A percentile compares a stretch with the other conserved stretches of the same genome.
phyloP scores from a whole-genome alignment of 2,797 vertebrate species.

The Gadopsis bispinosus region DNA sequence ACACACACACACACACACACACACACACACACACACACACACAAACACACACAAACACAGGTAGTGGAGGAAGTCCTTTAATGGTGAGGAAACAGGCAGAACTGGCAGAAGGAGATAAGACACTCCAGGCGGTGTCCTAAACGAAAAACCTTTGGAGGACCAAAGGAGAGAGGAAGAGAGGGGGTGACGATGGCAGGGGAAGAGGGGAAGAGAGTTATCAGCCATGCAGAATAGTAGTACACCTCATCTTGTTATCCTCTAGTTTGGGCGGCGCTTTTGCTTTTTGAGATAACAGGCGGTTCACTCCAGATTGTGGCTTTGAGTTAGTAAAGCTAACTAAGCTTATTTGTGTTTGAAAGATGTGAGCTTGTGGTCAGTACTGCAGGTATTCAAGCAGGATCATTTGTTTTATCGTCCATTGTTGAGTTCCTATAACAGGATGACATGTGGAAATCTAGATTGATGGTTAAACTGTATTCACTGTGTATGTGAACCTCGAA shows the following conservation, averaged over 20 bases:
- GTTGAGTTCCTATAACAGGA: constrained; percentile 24
- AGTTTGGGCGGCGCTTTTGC: constrained; percentile 52
- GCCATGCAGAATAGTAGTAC: constrained; percentile 79
- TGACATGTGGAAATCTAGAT: constrained; percentile 6
- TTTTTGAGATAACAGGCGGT: constrained; percentile 54
- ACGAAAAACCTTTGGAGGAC: constrained; percentile 65
- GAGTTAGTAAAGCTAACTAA: constrained; percentile 43
- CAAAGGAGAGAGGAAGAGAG: constrained; percentile 22
- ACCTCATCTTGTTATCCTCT: constrained; percentile 64
- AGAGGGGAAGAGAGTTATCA: constrained; percentile 61
- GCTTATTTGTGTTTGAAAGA: constrained; percentile 36
- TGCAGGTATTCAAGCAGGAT: constrained; percentile 24
- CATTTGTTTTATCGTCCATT: constrained; percentile 8
- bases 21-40: constrained; percentile 49
- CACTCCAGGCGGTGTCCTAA: constrained; percentile 60
- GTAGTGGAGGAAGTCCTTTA: constrained; percentile 77
- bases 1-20: constrained; percentile 51
- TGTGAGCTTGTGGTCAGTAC: constrained; percentile 32
- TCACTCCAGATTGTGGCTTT: constrained; percentile 47
- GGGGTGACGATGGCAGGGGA: constrained; percentile 1
- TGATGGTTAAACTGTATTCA: constrained; percentile 30
- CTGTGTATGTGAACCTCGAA: constrained; percentile 30
- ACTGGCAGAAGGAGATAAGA: constrained; percentile 81
- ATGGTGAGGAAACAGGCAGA: constrained; percentile 82
- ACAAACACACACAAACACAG: constrained; percentile 46